A percentile compares a stretch with the other conserved stretches of the same genome.
phyloP scores from a whole-genome alignment of 2,888 invertebrate species.

The Chloromyia formosa region DNA sequence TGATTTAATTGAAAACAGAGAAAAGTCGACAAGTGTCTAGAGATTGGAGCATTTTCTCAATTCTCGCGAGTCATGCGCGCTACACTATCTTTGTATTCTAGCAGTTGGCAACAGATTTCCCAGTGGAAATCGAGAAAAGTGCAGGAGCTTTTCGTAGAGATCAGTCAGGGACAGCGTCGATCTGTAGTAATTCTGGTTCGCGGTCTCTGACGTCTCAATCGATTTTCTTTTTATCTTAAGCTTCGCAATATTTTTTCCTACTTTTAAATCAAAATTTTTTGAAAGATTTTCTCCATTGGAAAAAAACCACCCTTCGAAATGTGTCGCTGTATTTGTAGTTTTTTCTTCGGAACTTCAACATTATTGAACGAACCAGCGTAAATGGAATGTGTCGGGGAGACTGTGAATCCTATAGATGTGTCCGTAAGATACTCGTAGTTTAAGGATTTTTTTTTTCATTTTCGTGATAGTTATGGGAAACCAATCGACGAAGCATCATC shows the following conservation, averaged over 20 bases:
- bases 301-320: slow-evolving; percentile 22
- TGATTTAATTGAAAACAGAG: slow-evolving; percentile 30
- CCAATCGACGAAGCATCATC: slow-evolving; percentile 69
- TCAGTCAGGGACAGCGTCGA: slow-evolving; percentile 37
- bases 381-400: slow-evolving; percentile 17
- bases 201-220: slow-evolving; percentile 40
- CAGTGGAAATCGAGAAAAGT: slow-evolving; percentile 25
- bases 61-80: slow-evolving; percentile 22
- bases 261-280: slow-evolving; percentile 52
- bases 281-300: slow-evolving; percentile 20
- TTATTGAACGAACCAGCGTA: neutral
- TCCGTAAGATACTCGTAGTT: slow-evolving; percentile 41
- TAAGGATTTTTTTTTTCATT: slow-evolving; percentile 43
- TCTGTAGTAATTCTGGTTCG: slow-evolving; percentile 26
- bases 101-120: slow-evolving; percentile 29
- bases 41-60: neutral
- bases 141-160: slow-evolving; percentile 23
- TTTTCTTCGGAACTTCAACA: neutral
- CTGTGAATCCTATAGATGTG: slow-evolving; percentile 44
- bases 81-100: neutral
- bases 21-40: neutral
- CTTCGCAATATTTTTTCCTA: slow-evolving; percentile 20
- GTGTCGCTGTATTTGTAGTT: slow-evolving; percentile 15
- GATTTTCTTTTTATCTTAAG: slow-evolving; percentile 4
- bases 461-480: slow-evolving; percentile 68